phyloP scores from a whole-genome alignment of 2,888 invertebrate genomes.

The Drosophila longiperda region DNA sequence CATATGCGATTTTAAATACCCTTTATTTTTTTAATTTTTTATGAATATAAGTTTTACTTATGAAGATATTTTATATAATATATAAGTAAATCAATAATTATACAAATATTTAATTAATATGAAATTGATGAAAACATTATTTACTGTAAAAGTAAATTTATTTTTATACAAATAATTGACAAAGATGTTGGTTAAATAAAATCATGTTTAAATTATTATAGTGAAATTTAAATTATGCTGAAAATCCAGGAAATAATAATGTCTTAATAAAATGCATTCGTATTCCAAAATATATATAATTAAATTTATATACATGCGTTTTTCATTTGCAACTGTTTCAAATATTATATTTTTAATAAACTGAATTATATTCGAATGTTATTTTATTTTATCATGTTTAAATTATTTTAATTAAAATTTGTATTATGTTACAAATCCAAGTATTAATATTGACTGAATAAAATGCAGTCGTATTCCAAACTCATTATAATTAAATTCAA shows the following conservation, averaged over 20 bases:
- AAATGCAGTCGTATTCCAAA: background rate
- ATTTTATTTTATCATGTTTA: background rate
- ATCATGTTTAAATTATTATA: background rate
- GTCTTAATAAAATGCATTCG: background rate
- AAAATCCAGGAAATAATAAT: background rate
- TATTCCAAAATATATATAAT: background rate
- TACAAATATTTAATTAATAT: too few relatives aligned
- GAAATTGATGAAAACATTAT: background rate
- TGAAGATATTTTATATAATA: too few relatives aligned
- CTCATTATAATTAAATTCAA: background rate
- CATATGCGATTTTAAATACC: background rate
- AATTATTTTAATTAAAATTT: background rate
- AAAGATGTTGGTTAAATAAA: background rate
- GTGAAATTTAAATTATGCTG: background rate
- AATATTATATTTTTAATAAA: background rate
- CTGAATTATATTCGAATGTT: background rate
- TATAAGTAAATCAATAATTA: too few relatives aligned
- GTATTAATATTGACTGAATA: background rate
- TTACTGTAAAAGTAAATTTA: background rate
- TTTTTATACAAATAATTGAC: background rate
- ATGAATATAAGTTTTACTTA: too few relatives aligned
- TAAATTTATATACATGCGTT: accelerated
- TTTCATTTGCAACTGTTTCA: background rate
- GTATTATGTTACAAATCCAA: background rate
- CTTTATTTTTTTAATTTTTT: background rate